These are phyloP conservation scores for Nomada fucata DNA, from an alignment of 2,888 invertebrate genomes.

Conservation along the genomic window DNA sequence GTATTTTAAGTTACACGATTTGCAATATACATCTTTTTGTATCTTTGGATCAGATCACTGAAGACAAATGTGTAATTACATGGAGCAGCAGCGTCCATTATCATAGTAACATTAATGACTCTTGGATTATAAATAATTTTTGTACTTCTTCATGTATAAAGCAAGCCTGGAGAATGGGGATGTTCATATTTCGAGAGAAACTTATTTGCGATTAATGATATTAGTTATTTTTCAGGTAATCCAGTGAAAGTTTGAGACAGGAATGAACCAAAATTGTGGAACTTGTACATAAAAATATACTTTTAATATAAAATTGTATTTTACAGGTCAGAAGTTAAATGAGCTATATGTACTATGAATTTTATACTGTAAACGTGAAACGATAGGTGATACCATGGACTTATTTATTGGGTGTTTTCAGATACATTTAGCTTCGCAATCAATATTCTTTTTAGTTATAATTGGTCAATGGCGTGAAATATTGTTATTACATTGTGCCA, in stretches of 20 bases:
- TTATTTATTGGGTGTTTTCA: conserved; percentile 54
- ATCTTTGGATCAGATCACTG: conserved; percentile 46
- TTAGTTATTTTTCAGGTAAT: conserved; percentile 44
- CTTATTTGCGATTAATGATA: conserved; percentile 18
- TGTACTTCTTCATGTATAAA: conserved; percentile 15
- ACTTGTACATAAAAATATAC: conserved; percentile 5
- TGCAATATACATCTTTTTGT: conserved; percentile 32
- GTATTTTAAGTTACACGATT: conserved; percentile 61
- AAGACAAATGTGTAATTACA: conserved; percentile 34
- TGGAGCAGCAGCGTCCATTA: conserved; percentile 20
- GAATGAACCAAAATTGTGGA: neutral
- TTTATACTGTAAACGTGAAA: conserved; percentile 21
- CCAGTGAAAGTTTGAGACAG: neutral
- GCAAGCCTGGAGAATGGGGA: conserved; percentile 33
- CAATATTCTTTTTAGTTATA: conserved; percentile 51
- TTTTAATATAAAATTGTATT: conserved; percentile 52
- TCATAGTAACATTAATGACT: conserved; percentile 36
- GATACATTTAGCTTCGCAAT: conserved; percentile 52
- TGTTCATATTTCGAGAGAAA: conserved; percentile 20
- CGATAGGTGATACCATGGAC: conserved; percentile 7
- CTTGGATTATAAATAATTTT: conserved; percentile 27
- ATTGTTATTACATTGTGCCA: conserved; percentile 45
- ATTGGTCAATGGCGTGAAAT: conserved; percentile 65
- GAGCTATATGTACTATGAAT: conserved; percentile 12
- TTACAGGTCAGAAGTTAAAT: conserved; percentile 52